Evolutionary conservation across 2,797 vertebrate genomes (phyloP).

Genomic region (Halcyon chelicuti): DNA sequence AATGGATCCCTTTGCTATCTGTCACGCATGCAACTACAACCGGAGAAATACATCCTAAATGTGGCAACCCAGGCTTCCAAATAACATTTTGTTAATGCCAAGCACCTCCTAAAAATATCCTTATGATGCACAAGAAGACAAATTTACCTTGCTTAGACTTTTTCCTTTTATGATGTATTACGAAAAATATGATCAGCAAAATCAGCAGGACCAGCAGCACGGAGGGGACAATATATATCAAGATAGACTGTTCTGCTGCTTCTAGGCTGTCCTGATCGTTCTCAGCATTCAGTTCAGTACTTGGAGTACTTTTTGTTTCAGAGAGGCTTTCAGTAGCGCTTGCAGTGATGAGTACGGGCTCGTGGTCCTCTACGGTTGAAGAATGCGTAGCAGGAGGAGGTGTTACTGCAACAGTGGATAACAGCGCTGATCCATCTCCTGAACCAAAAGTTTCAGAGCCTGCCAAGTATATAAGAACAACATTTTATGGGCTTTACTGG

Average conservation of each 20-base stretch:
- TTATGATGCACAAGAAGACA: not conserved
- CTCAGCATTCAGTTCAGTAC: not conserved
- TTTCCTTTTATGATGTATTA: constrained; percentile 63
- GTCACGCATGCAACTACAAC: not conserved
- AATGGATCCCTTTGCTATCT: not conserved
- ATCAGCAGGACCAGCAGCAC: constrained; percentile 60
- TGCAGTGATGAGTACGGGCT: not conserved
- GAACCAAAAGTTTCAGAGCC: constrained; percentile 16
- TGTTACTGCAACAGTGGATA: not conserved
- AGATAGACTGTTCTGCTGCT: not conserved
- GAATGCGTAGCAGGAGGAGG: not conserved
- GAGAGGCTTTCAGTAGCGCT: not conserved
- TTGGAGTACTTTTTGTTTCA: not conserved
- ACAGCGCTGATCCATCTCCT: not conserved
- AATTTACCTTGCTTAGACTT: constrained; percentile 78
- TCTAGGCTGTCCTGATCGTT: not conserved
- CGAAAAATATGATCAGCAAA: constrained; percentile 35
- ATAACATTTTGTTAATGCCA: not conserved
- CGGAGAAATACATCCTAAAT: not conserved
- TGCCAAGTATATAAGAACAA: constrained; percentile 41
- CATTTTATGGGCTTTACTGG: not conserved
- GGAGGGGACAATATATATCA: constrained; percentile 64
- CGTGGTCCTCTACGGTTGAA: rapidly evolving
- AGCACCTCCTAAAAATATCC: not conserved
- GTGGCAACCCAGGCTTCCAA: not conserved